These are phyloP conservation scores for Arvicanthis niloticus DNA, from an alignment of 2,113 vertebrate species.

Conservation along the genomic window DNA sequence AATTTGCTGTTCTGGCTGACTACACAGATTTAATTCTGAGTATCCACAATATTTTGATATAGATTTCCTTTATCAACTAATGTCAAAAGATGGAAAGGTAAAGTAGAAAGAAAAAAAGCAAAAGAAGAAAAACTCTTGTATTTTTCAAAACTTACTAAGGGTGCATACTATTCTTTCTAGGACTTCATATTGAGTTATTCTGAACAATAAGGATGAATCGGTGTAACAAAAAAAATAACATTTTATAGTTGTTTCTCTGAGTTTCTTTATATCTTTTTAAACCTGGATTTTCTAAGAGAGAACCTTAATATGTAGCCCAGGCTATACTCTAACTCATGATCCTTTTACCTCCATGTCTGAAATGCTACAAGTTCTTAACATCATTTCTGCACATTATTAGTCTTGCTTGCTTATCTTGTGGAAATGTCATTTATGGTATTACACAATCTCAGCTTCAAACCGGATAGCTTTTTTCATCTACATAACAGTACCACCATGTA, in stretches of 20 bases:
- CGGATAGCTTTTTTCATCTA: neutral
- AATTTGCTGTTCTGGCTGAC: too few relatives aligned
- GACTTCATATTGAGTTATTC: neutral
- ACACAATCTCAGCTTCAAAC: neutral
- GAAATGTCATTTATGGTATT: neutral
- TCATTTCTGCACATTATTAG: neutral
- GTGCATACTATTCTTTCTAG: neutral
- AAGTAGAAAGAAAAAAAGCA: neutral
- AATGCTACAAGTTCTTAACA: neutral
- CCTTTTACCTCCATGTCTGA: neutral
- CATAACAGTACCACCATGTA: neutral
- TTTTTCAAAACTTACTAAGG: neutral
- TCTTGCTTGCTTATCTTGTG: neutral
- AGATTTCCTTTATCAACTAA: slow-evolving; percentile 4
- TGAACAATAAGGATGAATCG: neutral
- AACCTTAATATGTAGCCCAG: neutral
- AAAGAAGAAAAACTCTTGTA: neutral
- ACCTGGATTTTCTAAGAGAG: neutral
- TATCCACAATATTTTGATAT: neutral
- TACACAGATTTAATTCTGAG: too few relatives aligned
- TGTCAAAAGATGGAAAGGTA: neutral
- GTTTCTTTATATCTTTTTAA: neutral
- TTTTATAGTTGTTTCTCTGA: too few relatives aligned
- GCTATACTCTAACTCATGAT: neutral
- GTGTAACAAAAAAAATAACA: too few relatives aligned